Base-by-base conservation (phyloP, 2,797 vertebrate species). In the Bradypodion ventrale region DNA sequence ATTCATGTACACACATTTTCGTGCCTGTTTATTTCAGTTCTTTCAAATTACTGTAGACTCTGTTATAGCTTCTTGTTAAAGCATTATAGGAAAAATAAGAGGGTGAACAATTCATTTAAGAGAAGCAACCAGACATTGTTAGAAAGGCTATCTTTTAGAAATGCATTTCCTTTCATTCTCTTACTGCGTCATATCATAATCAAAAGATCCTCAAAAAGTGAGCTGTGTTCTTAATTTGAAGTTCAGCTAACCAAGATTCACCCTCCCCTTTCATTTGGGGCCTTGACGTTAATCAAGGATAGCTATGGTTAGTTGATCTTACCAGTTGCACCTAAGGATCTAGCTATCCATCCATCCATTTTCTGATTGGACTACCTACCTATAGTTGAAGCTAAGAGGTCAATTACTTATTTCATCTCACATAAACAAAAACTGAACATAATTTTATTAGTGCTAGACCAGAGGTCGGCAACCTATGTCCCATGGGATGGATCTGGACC, bases 161-260 rank as follows among this genome's bases (percentile, higher is more conserved):
- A 1, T 21, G 1, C 16, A n/a, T 27, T 65, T n/a, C 29, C 37
- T 82, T 46, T 46, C 42, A 65, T 49, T 63, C 40, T 75, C 66
- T 37, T 46, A 4, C 15, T 44, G 52, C 16, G 42, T 62, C 56
- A 62, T 1, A 15, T 3, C 1, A 13, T 27, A 74, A 74, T 15
- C 32, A 63, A 82, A 82, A 29, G 27, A 70, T 42, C 59, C 62
- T 82, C 56, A 27, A 49, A 70, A 82, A 63, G n/a, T 35, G 73
- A 62, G 42, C 46, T 9, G 4, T 42, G 3, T 60, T 49, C 12
- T 75, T 74, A 49, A 23, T 82, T 29, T 21, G 32, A 2, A 75
- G 72, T 15, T 75, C 3, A 25, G 29, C 27, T 19, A 13, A 13
- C 40, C 21, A 74, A 66, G 10, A 19, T 63, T 65, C 75, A 60